Conservation (phyloP, 2,797 vertebrate species). For the Momotus momota region DNA sequence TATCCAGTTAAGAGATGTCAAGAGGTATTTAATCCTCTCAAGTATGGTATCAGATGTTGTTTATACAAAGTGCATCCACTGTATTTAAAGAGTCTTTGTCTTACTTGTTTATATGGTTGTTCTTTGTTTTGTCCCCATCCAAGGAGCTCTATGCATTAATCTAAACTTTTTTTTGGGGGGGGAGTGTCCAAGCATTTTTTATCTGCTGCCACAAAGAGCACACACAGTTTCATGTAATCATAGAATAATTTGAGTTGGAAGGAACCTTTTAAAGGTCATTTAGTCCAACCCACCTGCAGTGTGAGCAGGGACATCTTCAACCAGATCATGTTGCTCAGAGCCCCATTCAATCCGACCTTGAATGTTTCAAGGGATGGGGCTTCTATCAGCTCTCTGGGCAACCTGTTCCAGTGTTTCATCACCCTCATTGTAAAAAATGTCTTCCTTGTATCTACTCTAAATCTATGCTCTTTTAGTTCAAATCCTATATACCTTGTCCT, state of each 20-base stretch:
- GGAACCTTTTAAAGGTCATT: not conserved
- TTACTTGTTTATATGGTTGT: not conserved
- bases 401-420: not conserved
- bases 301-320: not conserved
- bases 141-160: not conserved
- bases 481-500: not conserved
- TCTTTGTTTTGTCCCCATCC: not conserved
- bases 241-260: not conserved
- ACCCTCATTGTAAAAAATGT: not conserved
- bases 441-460: not conserved
- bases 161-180: not conserved
- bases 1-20: not conserved
- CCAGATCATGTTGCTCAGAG: not conserved
- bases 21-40: not conserved
- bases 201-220: not conserved
- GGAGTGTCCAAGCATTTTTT: not conserved
- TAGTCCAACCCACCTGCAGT: not conserved
- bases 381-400: not conserved
- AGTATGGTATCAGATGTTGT: not conserved
- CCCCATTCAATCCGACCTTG: not conserved
- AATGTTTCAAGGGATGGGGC: not conserved
- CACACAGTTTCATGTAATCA: not conserved
- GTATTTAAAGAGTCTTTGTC: not conserved
- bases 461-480: not conserved
- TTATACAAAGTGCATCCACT: not conserved